A percentile compares a stretch with the other conserved stretches of the same genome.
Conservation (phyloP, 35 echinoderm and acorn worm genomes). For the Lytechinus variegatus region DNA sequence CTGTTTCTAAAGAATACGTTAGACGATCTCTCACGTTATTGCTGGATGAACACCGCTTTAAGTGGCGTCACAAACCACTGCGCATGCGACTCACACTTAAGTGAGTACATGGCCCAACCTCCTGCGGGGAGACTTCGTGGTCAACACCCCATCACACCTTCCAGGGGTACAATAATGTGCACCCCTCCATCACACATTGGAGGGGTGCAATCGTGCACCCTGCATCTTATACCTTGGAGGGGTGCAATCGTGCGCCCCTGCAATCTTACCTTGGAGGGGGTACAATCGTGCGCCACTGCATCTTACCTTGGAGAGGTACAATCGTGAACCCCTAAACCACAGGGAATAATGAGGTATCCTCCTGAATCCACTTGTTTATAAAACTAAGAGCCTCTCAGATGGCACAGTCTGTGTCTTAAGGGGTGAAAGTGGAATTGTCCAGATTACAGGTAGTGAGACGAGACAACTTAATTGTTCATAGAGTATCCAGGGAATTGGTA, state of each 20-base stretch:
- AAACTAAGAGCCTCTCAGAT: neutral
- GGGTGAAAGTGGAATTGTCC: too few species aligned
- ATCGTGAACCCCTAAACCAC: too few species aligned
- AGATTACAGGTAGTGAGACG: too few species aligned
- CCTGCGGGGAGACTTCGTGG: neutral
- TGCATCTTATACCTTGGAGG: too few species aligned
- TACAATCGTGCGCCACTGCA: too few species aligned
- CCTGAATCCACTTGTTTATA: neutral
- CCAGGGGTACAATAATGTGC: neutral
- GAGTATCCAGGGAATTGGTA: too few species aligned
- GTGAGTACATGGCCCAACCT: neutral
- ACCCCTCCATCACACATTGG: neutral
- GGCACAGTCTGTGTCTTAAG: too few species aligned
- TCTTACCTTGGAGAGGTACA: too few species aligned
- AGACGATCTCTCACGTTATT: neutral
- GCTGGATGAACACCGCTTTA: neutral
- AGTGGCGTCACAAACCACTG: neutral
- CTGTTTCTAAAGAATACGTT: neutral
- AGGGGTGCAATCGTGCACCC: neutral
- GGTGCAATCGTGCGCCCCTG: too few species aligned
- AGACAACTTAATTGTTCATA: too few species aligned
- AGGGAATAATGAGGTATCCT: too few species aligned
- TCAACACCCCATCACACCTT: neutral
- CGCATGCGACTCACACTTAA: neutral
- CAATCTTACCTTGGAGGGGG: too few species aligned